Conservation (phyloP, 2,797 vertebrate genomes). For the Fratercula arctica region DNA sequence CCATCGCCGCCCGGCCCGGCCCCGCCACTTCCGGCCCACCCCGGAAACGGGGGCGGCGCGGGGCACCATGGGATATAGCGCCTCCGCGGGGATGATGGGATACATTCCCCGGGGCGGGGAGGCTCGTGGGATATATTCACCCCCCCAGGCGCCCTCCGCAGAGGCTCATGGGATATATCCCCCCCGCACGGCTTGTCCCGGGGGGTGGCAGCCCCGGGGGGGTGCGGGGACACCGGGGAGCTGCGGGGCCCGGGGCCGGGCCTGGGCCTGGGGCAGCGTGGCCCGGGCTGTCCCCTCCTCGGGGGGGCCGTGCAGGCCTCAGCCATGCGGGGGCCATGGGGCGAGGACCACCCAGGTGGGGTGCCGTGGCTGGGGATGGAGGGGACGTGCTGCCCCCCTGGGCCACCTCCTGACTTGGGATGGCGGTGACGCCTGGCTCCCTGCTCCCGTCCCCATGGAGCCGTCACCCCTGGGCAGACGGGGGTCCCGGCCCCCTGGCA, state of each 20-base stretch:
- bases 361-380: background rate
- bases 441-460: background rate
- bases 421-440: background rate
- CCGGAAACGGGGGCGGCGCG: background rate
- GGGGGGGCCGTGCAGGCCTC: background rate
- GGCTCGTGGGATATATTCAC: background rate
- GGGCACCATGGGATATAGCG: constrained; percentile 13
- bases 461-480: rapidly evolving
- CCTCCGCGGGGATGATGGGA: background rate
- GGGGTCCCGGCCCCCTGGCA: background rate
- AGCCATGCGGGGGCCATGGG: background rate
- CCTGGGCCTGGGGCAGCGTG: too few relatives aligned
- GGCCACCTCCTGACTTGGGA: background rate
- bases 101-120: background rate
- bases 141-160: rapidly evolving
- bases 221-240: background rate
- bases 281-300: background rate
- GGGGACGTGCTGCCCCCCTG: background rate
- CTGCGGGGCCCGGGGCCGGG: too few relatives aligned
- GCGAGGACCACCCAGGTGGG: background rate
- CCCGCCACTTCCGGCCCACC: constrained; percentile 47
- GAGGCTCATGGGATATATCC: background rate
- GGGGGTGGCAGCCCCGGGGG: background rate
- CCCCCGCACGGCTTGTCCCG: background rate
- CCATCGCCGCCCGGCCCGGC: constrained; percentile 62